Conservation (phyloP, 2,888 invertebrate genomes). For the Bugulina stolonifera region DNA sequence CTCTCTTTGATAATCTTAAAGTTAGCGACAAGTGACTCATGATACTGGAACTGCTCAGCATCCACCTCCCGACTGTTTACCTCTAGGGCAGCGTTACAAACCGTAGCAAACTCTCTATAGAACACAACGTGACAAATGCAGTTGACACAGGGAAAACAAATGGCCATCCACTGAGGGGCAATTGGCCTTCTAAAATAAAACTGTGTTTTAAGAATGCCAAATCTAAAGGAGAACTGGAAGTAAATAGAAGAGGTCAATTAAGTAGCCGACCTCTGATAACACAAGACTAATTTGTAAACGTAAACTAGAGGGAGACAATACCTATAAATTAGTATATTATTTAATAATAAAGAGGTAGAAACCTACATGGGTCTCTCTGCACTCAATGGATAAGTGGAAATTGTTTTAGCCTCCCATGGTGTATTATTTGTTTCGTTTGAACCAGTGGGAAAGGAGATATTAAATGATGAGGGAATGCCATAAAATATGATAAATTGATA, state of each 20-base stretch:
- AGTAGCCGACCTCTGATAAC: too few relatives aligned
- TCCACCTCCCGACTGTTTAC: slow-evolving; percentile 81
- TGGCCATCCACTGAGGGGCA: too few relatives aligned
- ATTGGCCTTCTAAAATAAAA: too few relatives aligned
- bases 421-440: neutral
- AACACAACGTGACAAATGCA: neutral
- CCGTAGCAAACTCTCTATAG: slow-evolving; percentile 77
- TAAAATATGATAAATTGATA: neutral
- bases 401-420: neutral
- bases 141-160: neutral
- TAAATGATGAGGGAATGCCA: neutral
- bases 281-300: too few relatives aligned
- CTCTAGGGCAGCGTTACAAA: slow-evolving; percentile 82
- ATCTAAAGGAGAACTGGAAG: too few relatives aligned
- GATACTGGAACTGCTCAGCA: slow-evolving; percentile 84
- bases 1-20: slow-evolving; percentile 78
- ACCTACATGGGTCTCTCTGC: too few relatives aligned
- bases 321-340: too few relatives aligned
- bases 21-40: slow-evolving; percentile 77
- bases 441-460: neutral
- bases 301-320: too few relatives aligned
- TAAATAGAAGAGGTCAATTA: too few relatives aligned
- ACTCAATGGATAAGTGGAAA: too few relatives aligned
- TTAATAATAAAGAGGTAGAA: too few relatives aligned
- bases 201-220: too few relatives aligned